Evolutionary conservation across 2,113 vertebrate species (phyloP), one percentile per base, ranked within the genome.

Genomic region (Oxyura jamaicensis): DNA sequence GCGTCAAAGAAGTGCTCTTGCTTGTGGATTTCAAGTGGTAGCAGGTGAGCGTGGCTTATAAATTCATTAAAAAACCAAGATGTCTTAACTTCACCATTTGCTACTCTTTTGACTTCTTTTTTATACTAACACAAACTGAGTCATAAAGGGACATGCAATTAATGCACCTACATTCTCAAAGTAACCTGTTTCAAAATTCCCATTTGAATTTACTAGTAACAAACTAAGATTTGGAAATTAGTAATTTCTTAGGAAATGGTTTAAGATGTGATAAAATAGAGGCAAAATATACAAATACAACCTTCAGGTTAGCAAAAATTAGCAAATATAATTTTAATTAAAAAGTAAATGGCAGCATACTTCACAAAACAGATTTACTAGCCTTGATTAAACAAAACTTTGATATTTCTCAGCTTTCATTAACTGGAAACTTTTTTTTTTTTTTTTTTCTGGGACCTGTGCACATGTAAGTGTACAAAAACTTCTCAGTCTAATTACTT

Each of bases 11-110:
- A 91, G 88, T 73, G 72, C 72, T 85, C 92, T 83, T 90, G 67
- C 41, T 60, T 55, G 29, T 3, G 21, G 59, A 80, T 91, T 94
- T 91, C 55, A 53, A 93, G 92, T 88, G 92, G 92, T 77, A 86
- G 86, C 95, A 96, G 87, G 75, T 93, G 88, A 93, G 58, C 36
- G 44, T 62, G 63, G 50, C 69, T 90, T 86, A 91, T 80, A 83
- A 95, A 94, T 85, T 90, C 41, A 86, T 95, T 88, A 91, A 65
- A 94, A 86, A 31, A 46, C 83, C 88, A 68, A 80, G 79, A 91
- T 80, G 72, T 74, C 75, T 88, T 90, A 91, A 83, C 62, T 89
- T 83, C 59, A 73, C 59, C 69, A 93, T 93, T 90, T 93, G 83
- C 72, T 91, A 88, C 90, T 88, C 83, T 58, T 52, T 48, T 14